A percentile compares a stretch with the other conserved stretches of the same genome.
phyloP scores from a whole-genome alignment of 1,140 invertebrate species.

The Rhyacophila brunnea region DNA sequence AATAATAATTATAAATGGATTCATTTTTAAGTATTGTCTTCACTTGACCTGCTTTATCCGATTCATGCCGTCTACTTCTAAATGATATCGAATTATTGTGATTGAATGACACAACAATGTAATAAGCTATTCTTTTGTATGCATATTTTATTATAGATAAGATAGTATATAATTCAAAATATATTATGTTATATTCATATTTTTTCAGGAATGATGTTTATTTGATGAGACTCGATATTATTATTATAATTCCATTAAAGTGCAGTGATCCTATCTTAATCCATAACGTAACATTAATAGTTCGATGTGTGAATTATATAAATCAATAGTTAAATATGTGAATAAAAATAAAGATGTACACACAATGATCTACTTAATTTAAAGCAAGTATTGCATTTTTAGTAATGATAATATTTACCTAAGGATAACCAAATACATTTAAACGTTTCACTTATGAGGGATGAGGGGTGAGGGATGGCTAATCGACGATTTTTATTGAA shows the following conservation, averaged over 20 bases:
- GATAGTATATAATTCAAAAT: no score
- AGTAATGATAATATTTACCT: slow-evolving; percentile 9
- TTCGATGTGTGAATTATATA: background rate
- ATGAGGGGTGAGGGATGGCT: slow-evolving; percentile 3
- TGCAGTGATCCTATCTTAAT: slow-evolving; percentile 3
- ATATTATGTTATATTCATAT: no score
- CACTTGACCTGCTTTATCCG: slow-evolving; percentile 24
- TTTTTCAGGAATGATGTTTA: no score
- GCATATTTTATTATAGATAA: no score
- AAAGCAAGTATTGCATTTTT: slow-evolving; percentile 10
- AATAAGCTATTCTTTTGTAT: no score
- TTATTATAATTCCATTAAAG: no score
- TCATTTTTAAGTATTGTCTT: slow-evolving; percentile 14
- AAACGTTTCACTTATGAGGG: slow-evolving; percentile 3
- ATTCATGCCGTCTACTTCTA: slow-evolving; percentile 12
- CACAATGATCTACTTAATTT: slow-evolving; percentile 15
- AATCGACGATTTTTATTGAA: background rate
- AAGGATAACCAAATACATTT: slow-evolving; percentile 9
- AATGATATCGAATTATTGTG: slow-evolving; percentile 15
- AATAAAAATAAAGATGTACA: slow-evolving; percentile 5
- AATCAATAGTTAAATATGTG: slow-evolving; percentile 8
- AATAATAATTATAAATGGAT: no score
- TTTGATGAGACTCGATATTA: no score
- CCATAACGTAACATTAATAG: slow-evolving; percentile 11
- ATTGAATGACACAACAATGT: no score